Conservation (phyloP, 1,140 invertebrate genomes). For the Apis dorsata region DNA sequence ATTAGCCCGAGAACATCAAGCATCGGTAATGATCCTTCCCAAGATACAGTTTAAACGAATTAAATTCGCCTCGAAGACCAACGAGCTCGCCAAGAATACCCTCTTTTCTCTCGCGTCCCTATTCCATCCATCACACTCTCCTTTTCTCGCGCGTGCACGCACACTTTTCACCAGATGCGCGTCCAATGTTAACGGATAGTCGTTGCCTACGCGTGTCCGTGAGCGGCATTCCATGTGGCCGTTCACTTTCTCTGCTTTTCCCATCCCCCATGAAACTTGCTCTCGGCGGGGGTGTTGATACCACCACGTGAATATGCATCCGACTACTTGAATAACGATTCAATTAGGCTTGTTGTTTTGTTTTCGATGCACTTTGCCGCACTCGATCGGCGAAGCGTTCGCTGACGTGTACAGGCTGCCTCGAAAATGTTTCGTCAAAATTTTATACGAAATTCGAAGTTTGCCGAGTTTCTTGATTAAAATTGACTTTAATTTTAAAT, state of each 20-base stretch:
- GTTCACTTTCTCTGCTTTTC: conserved; percentile 37
- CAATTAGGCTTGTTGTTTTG: conserved; percentile 35
- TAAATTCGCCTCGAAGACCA: conserved; percentile 12
- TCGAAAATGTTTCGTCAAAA: background rate
- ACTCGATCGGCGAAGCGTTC: background rate
- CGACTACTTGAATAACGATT: conserved; percentile 39
- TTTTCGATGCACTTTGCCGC: background rate
- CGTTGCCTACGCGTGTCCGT: background rate
- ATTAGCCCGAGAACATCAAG: background rate
- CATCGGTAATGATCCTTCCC: background rate
- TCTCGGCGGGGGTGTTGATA: conserved; percentile 12
- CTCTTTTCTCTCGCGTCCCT: background rate
- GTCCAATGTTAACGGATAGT: background rate
- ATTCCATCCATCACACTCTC: background rate
- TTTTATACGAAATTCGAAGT: background rate
- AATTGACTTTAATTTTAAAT: background rate
- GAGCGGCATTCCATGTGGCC: background rate
- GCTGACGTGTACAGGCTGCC: background rate
- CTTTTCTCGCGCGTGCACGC: background rate
- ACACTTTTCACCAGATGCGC: background rate
- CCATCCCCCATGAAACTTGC: conserved; percentile 18
- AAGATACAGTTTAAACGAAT: background rate
- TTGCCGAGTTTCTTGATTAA: background rate
- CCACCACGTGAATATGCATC: conserved; percentile 2
- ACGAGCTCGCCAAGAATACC: conserved; percentile 7